These are phyloP conservation scores for Theropithecus gelada DNA, from an alignment of 2,113 vertebrate genomes.

Conservation along the genomic window DNA sequence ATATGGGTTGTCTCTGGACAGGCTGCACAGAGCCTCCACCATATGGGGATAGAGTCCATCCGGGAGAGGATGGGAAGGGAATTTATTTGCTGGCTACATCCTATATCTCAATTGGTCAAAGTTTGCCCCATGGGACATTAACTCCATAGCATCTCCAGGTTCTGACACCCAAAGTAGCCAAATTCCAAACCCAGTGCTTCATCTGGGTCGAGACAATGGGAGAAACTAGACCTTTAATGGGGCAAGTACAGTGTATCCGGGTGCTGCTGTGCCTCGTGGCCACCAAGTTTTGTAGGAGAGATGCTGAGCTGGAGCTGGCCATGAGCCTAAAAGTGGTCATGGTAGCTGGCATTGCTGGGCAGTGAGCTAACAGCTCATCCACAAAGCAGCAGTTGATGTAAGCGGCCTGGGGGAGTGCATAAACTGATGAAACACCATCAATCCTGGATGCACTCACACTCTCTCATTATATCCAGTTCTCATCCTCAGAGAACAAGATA, in stretches of 20 bases:
- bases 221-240: not conserved
- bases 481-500: not conserved
- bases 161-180: not conserved
- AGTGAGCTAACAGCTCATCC: not conserved
- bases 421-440: not conserved
- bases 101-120: not conserved
- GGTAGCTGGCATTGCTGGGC: accelerated
- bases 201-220: not conserved
- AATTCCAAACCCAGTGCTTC: accelerated
- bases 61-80: not conserved
- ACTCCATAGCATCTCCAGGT: not conserved
- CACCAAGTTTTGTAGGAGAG: not conserved
- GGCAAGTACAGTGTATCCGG: too few species aligned
- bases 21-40: not conserved
- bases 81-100: not conserved
- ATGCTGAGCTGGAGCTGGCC: not conserved
- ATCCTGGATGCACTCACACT: accelerated
- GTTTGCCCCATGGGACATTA: accelerated
- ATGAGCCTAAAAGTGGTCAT: not conserved
- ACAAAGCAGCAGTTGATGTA: accelerated
- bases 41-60: accelerated
- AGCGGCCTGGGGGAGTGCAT: accelerated
- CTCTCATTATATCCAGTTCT: not conserved
- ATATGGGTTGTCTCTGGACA: not conserved
- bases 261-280: not conserved